These are phyloP conservation scores for Enoplolaimus lenunculus DNA, from an alignment of 2,888 invertebrate species.

Conservation along the genomic window DNA sequence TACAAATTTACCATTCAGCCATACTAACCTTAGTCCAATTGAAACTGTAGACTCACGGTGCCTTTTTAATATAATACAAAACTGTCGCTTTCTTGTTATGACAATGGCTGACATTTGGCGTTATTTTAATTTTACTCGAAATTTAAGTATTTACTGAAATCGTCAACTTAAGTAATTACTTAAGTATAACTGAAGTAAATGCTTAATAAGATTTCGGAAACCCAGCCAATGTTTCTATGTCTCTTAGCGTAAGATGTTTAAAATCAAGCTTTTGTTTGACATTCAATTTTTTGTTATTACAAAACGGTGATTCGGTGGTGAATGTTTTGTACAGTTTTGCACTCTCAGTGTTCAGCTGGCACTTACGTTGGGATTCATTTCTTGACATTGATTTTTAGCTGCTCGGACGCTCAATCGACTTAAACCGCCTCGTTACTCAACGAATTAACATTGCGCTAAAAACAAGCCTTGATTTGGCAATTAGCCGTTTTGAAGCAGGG, in stretches of 20 bases:
- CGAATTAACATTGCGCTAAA: conserved; percentile 90
- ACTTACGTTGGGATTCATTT: background rate
- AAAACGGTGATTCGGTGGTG: background rate
- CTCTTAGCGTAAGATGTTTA: background rate
- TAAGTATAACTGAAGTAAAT: no score
- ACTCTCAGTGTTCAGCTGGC: background rate
- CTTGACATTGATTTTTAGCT: conserved; percentile 47
- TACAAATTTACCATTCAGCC: no score
- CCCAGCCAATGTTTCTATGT: no score
- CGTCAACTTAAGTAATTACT: no score
- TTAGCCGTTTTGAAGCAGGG: conserved; percentile 87
- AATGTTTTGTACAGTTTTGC: background rate
- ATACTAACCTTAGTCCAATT: no score
- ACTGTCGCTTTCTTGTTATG: no score
- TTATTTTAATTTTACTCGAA: no score
- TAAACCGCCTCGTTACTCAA: conserved; percentile 79
- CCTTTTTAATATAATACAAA: no score
- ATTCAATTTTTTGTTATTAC: conserved; percentile 9
- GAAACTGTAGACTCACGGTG: no score
- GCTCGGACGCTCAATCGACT: conserved; percentile 82
- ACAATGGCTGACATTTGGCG: no score
- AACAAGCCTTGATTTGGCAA: conserved; percentile 80
- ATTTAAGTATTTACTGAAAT: no score
- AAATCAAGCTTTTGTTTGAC: background rate
- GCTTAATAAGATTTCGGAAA: no score